Base-by-base conservation (phyloP, 2,888 invertebrate genomes). In the Cenopis cana region DNA sequence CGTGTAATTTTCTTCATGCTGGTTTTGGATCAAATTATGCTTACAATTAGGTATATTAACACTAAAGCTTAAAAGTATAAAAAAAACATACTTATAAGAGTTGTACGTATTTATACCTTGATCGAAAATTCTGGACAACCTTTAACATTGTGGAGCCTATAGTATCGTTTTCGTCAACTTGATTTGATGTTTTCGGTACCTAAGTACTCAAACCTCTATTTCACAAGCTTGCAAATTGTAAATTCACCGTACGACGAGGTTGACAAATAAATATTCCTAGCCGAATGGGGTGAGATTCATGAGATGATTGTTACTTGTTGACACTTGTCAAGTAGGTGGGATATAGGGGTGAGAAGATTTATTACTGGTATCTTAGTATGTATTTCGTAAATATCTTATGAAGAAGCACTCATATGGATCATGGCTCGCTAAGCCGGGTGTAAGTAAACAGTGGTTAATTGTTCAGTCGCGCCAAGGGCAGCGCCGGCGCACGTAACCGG, bases 401-500 rank as follows among this genome's bases (percentile, higher is more conserved):
- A 55, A 54, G 54, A 54, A 52, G 52, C 52, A 20, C n/a, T 54
- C 52, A 24, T 12, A 29, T 33, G 61, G 50, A 36, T 64, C 20
- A 64, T 52, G 50, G n/a, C 29, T 52, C 20, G 52, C 38, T 29
- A 38, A 62, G 38, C 52, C 50, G 60, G 49, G 49, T 49, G 64
- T 62, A 52, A 54, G 64, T 64, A 64, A 64, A 64, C 64, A 64
- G 38, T 64, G 52, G 52, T 52, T 64, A 64, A 64, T 64, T 64
- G 64, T 54, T 52, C 36, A 52, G 36, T 38, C 61, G 38, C 64
- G 52, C n/a, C 64, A 64, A 64, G 64, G 64, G 64, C 64, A 24
- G 64, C 62, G 64, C 52, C 52, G 52, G 64, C 64, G 52, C 62
- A 29, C 12, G 64, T 64, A 64, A 64, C 36, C 36, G 1, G 64